A percentile compares a stretch with the other conserved stretches of the same genome.
Evolutionary conservation across 2,888 invertebrate genomes (phyloP).

Genomic region (Bhutanitis thaidina): DNA sequence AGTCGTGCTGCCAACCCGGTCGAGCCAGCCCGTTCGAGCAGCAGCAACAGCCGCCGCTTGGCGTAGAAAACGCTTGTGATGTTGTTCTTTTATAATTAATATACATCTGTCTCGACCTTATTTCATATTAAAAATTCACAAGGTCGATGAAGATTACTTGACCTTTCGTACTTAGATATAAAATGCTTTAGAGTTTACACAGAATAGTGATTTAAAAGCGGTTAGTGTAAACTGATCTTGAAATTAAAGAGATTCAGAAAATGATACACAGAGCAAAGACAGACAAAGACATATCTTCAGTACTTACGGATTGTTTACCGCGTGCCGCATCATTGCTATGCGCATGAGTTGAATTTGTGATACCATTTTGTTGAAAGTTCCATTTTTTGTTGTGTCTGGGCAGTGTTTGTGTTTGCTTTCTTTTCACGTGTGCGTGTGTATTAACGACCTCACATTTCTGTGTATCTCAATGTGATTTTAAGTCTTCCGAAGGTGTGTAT

Average conservation of each 20-base stretch:
- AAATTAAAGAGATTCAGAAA: neutral
- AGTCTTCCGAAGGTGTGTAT: neutral
- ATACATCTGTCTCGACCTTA: too few relatives aligned
- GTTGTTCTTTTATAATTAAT: too few relatives aligned
- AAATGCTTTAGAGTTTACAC: neutral
- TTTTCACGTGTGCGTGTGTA: neutral
- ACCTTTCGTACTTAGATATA: too few relatives aligned
- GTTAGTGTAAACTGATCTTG: neutral
- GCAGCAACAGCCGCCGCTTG: too few relatives aligned
- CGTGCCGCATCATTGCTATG: neutral
- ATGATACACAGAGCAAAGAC: neutral
- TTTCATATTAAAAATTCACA: too few relatives aligned
- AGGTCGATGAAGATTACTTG: too few relatives aligned
- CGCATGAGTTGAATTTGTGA: neutral
- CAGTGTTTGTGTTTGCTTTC: neutral
- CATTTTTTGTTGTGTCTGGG: neutral
- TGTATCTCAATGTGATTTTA: neutral
- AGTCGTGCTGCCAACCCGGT: too few relatives aligned
- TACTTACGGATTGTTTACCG: neutral
- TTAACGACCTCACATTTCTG: neutral
- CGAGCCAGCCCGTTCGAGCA: too few relatives aligned
- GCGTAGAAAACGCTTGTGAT: too few relatives aligned
- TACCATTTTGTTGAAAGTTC: neutral
- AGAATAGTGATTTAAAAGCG: neutral
- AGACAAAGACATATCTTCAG: neutral